These are phyloP conservation scores for Chondrilla cf. caribensis DNA, from an alignment of 37 sponge, comb jelly and placozoan species.

Conservation along the genomic window DNA sequence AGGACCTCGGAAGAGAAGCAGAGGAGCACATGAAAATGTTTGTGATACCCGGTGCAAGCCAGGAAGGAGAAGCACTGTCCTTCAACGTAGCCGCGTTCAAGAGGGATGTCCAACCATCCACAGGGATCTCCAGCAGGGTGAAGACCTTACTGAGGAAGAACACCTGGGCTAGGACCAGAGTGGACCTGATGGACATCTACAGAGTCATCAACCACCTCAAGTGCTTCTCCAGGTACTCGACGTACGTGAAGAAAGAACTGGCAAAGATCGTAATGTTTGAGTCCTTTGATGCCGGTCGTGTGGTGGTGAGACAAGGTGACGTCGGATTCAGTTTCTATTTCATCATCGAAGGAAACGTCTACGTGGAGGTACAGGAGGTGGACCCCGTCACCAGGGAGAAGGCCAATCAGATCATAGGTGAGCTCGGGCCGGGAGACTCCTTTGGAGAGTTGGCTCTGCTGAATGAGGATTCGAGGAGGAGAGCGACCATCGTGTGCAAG, in stretches of 20 bases:
- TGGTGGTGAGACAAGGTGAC: slow-evolving; percentile 78
- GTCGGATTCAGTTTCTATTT: slow-evolving; percentile 74
- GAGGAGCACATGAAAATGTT: slow-evolving; percentile 40
- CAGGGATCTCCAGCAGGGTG: slow-evolving; percentile 35
- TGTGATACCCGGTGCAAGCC: background rate
- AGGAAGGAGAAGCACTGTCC: slow-evolving; percentile 20
- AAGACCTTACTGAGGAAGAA: slow-evolving; percentile 60
- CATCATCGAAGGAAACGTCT: slow-evolving; percentile 69
- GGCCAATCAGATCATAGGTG: slow-evolving; percentile 48
- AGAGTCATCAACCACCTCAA: slow-evolving; percentile 39
- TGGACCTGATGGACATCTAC: slow-evolving; percentile 43
- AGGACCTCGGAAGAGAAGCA: slow-evolving; percentile 24
- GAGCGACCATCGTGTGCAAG: slow-evolving; percentile 77
- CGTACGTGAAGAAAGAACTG: slow-evolving; percentile 60
- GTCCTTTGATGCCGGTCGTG: slow-evolving; percentile 57
- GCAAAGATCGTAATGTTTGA: slow-evolving; percentile 62
- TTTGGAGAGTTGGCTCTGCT: slow-evolving; percentile 88
- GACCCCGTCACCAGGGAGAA: slow-evolving; percentile 19
- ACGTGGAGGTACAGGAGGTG: slow-evolving; percentile 56
- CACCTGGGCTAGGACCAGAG: slow-evolving; percentile 36
- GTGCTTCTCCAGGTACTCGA: slow-evolving; percentile 67
- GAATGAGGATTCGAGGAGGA: slow-evolving; percentile 30
- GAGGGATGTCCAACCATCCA: slow-evolving; percentile 35
- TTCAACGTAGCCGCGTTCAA: slow-evolving; percentile 49
- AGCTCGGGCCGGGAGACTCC: slow-evolving; percentile 64